Evolutionary conservation across 2,113 vertebrate species (phyloP), one percentile per base, ranked within the genome.

Genomic region (Limanda limanda): DNA sequence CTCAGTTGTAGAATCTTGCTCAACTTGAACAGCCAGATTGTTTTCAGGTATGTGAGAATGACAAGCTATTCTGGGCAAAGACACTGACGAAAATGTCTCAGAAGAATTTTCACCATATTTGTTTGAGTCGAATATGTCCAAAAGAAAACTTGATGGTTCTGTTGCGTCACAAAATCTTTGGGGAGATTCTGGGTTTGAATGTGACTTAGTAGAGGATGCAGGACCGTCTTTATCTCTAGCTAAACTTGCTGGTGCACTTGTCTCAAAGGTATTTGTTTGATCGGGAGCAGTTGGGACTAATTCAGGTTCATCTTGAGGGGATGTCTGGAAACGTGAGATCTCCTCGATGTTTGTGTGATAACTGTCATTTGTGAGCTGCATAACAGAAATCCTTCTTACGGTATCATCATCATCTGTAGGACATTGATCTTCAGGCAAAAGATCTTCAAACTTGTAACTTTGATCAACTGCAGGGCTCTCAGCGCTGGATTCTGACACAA

Each of bases 251-350:
- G 24, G 10, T 57, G 24, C 27, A 62, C 31, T 74, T 71, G 63
- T 76, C 45, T 80, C 85, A 65, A 57, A 61, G 48, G 40, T 67
- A 74, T 77, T 73, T 64, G 76, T 84, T 2, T 65, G 23, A 83
- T 88, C 76, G 14, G 54, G 63, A 66, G 56, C 55, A 9, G 64
- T 25, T 81, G 80, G 60, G 5, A 60, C 17, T 15, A 60, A 61
- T 61, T 75, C 56, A 35, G 69, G 21, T 68, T 81, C 72, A 42
- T 65, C 70, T 82, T 85, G 55, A 68, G 59, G 31, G 3, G 75
- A 66, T 45, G 61, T 51, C 42, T 76, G 77, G 27, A 60, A 51
- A 71, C 67, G 17, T 65, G 18, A 18, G 1, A 6, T 31, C 31
- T 31, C 31, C 7, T 31, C 1, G 31, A 31, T 1, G 6, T 31